Base-by-base conservation (phyloP, 2,888 invertebrate genomes). In the Alentia gelatinosa region DNA sequence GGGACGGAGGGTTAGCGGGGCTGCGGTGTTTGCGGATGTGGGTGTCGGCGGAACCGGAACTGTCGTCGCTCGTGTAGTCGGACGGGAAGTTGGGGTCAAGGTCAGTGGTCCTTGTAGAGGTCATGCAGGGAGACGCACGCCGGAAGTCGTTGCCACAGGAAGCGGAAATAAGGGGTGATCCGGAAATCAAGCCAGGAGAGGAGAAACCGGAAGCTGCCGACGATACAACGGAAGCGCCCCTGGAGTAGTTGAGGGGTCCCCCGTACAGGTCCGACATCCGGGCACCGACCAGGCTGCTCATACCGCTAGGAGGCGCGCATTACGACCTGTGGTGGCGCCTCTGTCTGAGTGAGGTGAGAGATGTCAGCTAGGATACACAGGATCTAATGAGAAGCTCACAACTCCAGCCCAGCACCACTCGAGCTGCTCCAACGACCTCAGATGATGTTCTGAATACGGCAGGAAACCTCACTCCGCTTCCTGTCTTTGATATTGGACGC, bases 181-280 rank as follows among this genome's bases (percentile, higher is more conserved):
- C 39, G n/a, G 7, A 26, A 26, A n/a, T 9, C 15, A 19, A 23
- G 39, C 19, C 4, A 4, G 79, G 12, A 12, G 39, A 37, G 79
- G 39, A 79, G 79, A 35, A 35, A 3, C 37, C 79, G 37, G 79
- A 35, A 35, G 79, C 12, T 1, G 23, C 23, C 9, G 79, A 37
- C 37, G 79, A 79, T 37, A 23, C 7, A 35, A 23, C 79, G 79
- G 79, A 35, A 35, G 79, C 26, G 9, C 37, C 79, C 39, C 79
- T 79, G 79, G 79, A 79, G 79, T 79, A 79, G 79, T 79, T 79
- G 35, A 79, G 9, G 19, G 79, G 79, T 79, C 79, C 63, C n/a
- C n/a, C 68, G 39, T 79, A 79, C 4, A 79, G 79, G 79, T 79
- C 79, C 1, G 79, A 79, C 79, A 79, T 79, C 79, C 79, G 79